Evolutionary conservation across 2,797 vertebrate species (phyloP).

Genomic region (Falco novaeseelandiae): DNA sequence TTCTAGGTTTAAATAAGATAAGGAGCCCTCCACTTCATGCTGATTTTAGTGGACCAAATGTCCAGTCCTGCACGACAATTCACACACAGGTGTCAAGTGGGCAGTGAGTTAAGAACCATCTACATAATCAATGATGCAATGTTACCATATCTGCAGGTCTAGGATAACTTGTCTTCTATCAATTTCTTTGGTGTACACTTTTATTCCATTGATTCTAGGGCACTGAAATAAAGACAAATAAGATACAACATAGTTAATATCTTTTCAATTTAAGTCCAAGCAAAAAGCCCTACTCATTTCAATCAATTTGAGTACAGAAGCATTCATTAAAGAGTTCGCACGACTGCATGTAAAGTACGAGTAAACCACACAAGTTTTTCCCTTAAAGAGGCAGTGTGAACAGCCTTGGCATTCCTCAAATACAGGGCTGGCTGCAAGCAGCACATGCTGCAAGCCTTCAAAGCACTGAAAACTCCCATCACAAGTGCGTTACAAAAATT

Average conservation of each 20-base stretch:
- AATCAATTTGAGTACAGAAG: not conserved
- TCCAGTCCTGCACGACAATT: not conserved
- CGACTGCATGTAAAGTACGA: not conserved
- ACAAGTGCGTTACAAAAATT: not conserved
- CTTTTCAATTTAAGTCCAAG: not conserved
- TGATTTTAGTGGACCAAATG: not conserved
- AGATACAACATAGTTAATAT: not conserved
- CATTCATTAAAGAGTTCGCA: not conserved
- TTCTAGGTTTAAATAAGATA: not conserved
- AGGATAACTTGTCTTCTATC: slow-evolving; percentile 87
- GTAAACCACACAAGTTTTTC: not conserved
- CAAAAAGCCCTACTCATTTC: not conserved
- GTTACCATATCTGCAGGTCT: slow-evolving; percentile 89
- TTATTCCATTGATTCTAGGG: slow-evolving; percentile 87
- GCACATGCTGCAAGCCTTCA: not conserved
- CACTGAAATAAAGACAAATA: slow-evolving; percentile 79
- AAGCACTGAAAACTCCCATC: not conserved
- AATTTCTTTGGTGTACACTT: slow-evolving; percentile 86
- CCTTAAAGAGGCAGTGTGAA: not conserved
- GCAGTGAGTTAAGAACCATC: not conserved
- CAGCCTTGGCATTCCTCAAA: not conserved
- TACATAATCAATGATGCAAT: not conserved
- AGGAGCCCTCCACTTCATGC: not conserved
- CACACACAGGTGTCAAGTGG: not conserved
- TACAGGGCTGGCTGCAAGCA: not conserved